phyloP scores from a whole-genome alignment of 2,113 vertebrate genomes.

The Tenrec ecaudatus region DNA sequence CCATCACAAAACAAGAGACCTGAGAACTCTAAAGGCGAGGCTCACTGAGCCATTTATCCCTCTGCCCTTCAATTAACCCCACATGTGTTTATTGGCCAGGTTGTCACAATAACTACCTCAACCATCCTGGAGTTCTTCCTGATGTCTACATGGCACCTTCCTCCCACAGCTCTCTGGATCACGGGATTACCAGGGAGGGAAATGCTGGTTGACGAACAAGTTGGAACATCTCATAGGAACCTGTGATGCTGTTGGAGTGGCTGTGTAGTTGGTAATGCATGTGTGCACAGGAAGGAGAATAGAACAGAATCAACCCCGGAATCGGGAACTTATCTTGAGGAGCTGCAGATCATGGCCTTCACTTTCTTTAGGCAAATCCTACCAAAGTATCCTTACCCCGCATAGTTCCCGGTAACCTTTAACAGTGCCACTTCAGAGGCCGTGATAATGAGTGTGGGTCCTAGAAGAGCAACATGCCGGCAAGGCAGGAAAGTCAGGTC shows the following conservation, averaged over 20 bases:
- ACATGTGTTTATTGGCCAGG: too few species aligned
- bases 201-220: background rate
- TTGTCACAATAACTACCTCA: too few species aligned
- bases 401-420: background rate
- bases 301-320: background rate
- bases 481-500: background rate
- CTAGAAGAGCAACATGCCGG: background rate
- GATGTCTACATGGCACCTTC: background rate
- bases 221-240: background rate
- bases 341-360: background rate
- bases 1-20: too few species aligned
- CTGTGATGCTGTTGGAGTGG: background rate
- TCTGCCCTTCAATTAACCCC: too few species aligned
- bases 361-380: conserved; percentile 10
- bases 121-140: background rate
- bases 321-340: background rate
- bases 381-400: background rate
- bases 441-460: background rate
- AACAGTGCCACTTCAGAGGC: background rate
- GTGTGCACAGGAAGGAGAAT: background rate
- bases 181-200: background rate
- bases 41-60: too few species aligned
- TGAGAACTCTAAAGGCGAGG: too few species aligned
- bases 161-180: background rate
- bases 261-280: background rate